Evolutionary conservation across 2,888 invertebrate genomes (phyloP).

Genomic region (Arctia plantaginis): DNA sequence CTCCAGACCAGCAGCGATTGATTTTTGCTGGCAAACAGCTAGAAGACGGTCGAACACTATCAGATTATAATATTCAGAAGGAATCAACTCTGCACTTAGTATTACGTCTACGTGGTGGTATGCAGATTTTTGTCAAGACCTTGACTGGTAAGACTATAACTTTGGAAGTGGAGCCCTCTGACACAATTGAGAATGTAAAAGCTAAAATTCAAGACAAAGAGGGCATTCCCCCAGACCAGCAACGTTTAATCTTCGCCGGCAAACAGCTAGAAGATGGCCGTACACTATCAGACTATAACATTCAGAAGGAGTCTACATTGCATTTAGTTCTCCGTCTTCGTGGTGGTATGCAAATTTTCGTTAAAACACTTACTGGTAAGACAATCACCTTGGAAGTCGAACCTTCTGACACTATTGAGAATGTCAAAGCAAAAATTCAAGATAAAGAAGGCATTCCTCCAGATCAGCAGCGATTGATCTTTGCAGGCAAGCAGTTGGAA

Average conservation of each 20-base stretch:
- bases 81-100: slow-evolving; percentile 36
- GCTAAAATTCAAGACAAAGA: slow-evolving; percentile 34
- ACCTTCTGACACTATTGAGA: too few relatives aligned
- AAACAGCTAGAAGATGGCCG: slow-evolving; percentile 31
- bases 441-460: too few relatives aligned
- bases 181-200: slow-evolving; percentile 31
- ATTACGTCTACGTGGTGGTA: slow-evolving; percentile 34
- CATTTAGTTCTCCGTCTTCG: too few relatives aligned
- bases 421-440: too few relatives aligned
- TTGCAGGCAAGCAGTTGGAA: too few relatives aligned
- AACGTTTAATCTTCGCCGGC: slow-evolving; percentile 32
- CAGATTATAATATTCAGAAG: slow-evolving; percentile 41
- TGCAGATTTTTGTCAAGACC: slow-evolving; percentile 33
- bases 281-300: too few relatives aligned
- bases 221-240: slow-evolving; percentile 31
- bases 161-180: slow-evolving; percentile 25
- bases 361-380: too few relatives aligned
- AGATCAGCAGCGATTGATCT: too few relatives aligned
- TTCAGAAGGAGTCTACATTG: too few relatives aligned
- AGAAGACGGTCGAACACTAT: slow-evolving; percentile 35
- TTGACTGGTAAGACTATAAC: slow-evolving; percentile 31
- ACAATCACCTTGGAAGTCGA: too few relatives aligned
- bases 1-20: slow-evolving; percentile 40
- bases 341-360: too few relatives aligned
- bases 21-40: slow-evolving; percentile 44